Percentiles rank a stretch among this genome's conserved stretches.
Conservation (phyloP, 92 coral and sea anemone genomes). For the Zoanthus sansibaricus region DNA sequence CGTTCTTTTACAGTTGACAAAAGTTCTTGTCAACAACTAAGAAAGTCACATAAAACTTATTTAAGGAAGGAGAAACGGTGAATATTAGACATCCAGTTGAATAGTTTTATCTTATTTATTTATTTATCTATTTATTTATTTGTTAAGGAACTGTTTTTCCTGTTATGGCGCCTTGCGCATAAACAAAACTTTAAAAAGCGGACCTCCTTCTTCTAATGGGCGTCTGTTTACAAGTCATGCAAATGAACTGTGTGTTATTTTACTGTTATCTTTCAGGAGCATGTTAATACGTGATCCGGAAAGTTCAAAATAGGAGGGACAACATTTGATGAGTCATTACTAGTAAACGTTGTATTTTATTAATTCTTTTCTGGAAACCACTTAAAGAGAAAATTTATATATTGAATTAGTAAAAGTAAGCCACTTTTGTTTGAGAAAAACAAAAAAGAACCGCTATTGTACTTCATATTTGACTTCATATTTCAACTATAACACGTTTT, state of each 20-base stretch:
- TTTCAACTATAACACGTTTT: too few relatives aligned
- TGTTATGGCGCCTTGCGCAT: background rate
- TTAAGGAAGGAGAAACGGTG: background rate
- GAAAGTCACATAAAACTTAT: background rate
- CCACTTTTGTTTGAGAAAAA: too few relatives aligned
- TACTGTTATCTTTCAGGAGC: background rate
- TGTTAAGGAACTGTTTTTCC: background rate
- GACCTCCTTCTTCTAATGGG: background rate
- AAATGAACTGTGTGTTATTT: background rate
- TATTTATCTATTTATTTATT: too few relatives aligned
- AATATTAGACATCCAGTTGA: background rate
- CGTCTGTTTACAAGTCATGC: constrained; percentile 18
- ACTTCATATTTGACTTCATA: too few relatives aligned
- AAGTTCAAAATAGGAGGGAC: background rate
- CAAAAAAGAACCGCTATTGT: too few relatives aligned
- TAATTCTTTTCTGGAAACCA: background rate
- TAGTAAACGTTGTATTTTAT: background rate
- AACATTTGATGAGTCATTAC: constrained; percentile 1
- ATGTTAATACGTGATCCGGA: constrained; percentile 36
- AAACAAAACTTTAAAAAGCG: background rate
- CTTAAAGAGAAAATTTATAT: background rate
- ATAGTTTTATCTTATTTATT: too few relatives aligned
- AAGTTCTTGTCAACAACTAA: too few relatives aligned
- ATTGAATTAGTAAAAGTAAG: background rate
- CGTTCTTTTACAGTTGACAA: too few relatives aligned